phyloP scores from a whole-genome alignment of 2,797 vertebrate species.

The Gorsachius magnificus region DNA sequence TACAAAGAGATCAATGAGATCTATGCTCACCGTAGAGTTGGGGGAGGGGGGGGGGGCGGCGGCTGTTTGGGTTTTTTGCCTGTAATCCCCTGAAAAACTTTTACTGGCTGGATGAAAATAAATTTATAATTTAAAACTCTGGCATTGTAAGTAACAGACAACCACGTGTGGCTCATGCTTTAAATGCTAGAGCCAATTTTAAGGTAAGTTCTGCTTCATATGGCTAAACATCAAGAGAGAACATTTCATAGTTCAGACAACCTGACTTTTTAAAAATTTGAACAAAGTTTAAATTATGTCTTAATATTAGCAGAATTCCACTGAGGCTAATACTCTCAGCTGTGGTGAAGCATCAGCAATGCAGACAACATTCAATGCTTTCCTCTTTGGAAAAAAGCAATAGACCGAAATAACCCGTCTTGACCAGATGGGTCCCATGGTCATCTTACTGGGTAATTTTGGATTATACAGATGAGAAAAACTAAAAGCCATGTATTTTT shows the following conservation, averaged over 20 bases:
- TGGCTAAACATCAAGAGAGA: not conserved
- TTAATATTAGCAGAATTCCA: not conserved
- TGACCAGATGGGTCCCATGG: not conserved
- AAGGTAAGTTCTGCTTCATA: not conserved
- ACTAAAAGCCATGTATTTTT: not conserved
- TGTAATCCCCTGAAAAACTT: not conserved
- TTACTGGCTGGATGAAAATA: not conserved
- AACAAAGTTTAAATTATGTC: not conserved
- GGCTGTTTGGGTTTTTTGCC: not conserved
- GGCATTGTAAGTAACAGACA: not conserved
- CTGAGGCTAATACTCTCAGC: not conserved
- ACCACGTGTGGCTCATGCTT: not conserved
- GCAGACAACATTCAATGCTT: not conserved
- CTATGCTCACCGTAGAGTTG: not conserved
- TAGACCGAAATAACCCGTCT: not conserved
- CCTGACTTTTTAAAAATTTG: fast-evolving
- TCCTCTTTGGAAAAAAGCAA: not conserved
- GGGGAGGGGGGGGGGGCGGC: too few relatives aligned
- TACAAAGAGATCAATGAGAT: not conserved
- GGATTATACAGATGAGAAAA: not conserved
- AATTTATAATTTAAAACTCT: not conserved
- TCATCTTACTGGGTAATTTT: not conserved
- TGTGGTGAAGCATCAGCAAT: not conserved
- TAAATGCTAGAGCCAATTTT: not conserved
- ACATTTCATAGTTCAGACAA: not conserved